phyloP scores from a whole-genome alignment of 92 coral and sea anemone genomes.

The Heteractis magnifica region DNA sequence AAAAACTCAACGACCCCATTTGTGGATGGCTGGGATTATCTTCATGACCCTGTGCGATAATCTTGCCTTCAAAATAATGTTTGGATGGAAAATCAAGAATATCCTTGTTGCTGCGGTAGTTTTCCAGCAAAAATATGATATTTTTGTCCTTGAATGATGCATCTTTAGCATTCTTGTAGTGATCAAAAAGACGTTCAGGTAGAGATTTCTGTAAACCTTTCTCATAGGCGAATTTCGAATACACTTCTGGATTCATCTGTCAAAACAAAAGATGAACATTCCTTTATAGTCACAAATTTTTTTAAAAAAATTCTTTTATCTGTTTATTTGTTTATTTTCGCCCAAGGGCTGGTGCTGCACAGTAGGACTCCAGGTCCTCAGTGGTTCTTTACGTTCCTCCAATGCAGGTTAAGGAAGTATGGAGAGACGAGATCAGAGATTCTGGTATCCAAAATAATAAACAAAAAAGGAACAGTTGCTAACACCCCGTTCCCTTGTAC shows the following conservation, averaged over 20 bases:
- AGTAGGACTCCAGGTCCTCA: too few relatives aligned
- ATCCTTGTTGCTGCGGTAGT: constrained; percentile 81
- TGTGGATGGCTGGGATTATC: constrained; percentile 67
- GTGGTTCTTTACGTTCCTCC: too few relatives aligned
- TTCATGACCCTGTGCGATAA: constrained; percentile 56
- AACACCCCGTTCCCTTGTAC: too few relatives aligned
- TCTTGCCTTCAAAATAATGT: constrained; percentile 69
- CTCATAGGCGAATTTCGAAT: constrained; percentile 51
- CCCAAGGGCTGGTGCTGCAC: too few relatives aligned
- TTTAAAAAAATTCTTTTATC: too few relatives aligned
- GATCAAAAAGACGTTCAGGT: constrained; percentile 82
- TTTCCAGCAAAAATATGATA: constrained; percentile 73
- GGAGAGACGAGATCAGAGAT: too few relatives aligned
- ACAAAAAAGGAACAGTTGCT: too few relatives aligned
- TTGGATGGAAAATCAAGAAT: constrained; percentile 83
- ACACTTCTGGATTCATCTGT: constrained; percentile 79
- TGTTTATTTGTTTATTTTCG: too few relatives aligned
- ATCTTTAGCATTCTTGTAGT: constrained; percentile 34
- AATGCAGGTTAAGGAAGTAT: too few relatives aligned
- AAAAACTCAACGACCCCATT: too few relatives aligned
- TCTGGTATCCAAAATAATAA: too few relatives aligned
- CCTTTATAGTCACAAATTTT: too few relatives aligned
- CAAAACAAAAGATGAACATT: not conserved
- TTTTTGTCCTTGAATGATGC: constrained; percentile 15
- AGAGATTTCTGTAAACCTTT: constrained; percentile 74